Evolutionary conservation across 2,797 vertebrate genomes (phyloP).

Genomic region (Merluccius polli): DNA sequence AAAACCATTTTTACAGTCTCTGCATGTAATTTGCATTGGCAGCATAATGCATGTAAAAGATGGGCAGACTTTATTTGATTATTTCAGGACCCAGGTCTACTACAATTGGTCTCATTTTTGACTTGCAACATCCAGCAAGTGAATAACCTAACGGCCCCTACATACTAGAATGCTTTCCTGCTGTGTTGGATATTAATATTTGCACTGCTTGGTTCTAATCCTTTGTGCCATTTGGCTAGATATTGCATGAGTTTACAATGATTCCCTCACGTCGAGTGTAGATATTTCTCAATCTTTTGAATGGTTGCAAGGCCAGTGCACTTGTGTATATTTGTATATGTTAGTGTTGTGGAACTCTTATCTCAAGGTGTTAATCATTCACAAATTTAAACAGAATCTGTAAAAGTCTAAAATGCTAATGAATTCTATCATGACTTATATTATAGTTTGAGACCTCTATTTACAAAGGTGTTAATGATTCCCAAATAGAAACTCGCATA

Average conservation of each 20-base stretch:
- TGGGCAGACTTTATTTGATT: constrained; percentile 16
- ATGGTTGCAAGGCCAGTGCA: neutral
- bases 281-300: neutral
- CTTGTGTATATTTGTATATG: neutral
- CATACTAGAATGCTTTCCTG: constrained; percentile 27
- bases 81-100: constrained; percentile 8
- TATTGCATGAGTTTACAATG: constrained; percentile 2
- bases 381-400: neutral
- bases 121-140: constrained; percentile 5
- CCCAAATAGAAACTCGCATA: neutral
- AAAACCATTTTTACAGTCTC: constrained; percentile 40
- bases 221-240: constrained; percentile 29
- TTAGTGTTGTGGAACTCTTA: neutral
- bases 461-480: neutral
- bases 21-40: constrained; percentile 73
- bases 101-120: constrained; percentile 40
- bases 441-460: neutral
- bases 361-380: neutral
- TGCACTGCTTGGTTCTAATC: constrained; percentile 33
- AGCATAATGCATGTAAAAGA: constrained; percentile 57
- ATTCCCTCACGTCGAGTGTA: neutral
- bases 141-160: constrained; percentile 12
- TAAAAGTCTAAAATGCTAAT: neutral
- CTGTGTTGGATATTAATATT: constrained; percentile 22
- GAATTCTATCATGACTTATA: neutral